Evolutionary conservation across 1,140 invertebrate species (phyloP).

Genomic region (Diorhabda elongata): DNA sequence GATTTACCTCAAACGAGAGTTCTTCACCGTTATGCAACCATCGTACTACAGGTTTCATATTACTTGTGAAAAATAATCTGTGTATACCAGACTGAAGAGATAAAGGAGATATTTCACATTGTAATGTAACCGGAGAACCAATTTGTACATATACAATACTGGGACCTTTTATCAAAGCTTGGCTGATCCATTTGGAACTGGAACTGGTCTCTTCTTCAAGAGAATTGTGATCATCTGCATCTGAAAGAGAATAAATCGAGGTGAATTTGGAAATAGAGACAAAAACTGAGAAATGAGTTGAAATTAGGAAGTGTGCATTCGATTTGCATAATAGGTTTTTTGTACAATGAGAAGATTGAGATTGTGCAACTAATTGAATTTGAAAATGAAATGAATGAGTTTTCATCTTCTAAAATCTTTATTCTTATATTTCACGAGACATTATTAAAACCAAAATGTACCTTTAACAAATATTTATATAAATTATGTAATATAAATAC

Average conservation of each 20-base stretch:
- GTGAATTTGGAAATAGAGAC: too few species aligned
- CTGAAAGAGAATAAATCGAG: conserved; percentile 1
- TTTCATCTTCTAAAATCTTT: too few species aligned
- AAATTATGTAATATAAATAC: too few species aligned
- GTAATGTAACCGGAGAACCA: conserved; percentile 43
- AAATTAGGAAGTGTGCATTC: too few species aligned
- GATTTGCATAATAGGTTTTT: too few species aligned
- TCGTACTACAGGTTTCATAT: conserved; percentile 33
- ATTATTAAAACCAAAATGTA: too few species aligned
- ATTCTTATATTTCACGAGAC: too few species aligned
- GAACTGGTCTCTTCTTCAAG: conserved; percentile 9
- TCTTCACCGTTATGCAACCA: conserved; percentile 43
- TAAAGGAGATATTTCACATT: conserved; percentile 42
- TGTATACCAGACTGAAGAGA: conserved; percentile 26
- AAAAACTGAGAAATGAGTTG: too few species aligned
- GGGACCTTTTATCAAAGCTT: conserved; percentile 42
- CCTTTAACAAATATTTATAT: too few species aligned
- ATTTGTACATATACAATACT: conserved; percentile 40
- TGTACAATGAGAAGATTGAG: too few species aligned
- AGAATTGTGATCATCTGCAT: conserved; percentile 22
- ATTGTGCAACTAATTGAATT: too few species aligned
- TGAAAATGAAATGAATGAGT: too few species aligned
- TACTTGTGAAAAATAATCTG: conserved; percentile 23
- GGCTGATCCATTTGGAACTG: conserved; percentile 34
- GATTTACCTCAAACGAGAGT: conserved; percentile 40